A percentile compares a stretch with the other conserved stretches of the same genome.
phyloP scores from a whole-genome alignment of 2,113 vertebrate genomes.

The Dipodomys ordii region DNA sequence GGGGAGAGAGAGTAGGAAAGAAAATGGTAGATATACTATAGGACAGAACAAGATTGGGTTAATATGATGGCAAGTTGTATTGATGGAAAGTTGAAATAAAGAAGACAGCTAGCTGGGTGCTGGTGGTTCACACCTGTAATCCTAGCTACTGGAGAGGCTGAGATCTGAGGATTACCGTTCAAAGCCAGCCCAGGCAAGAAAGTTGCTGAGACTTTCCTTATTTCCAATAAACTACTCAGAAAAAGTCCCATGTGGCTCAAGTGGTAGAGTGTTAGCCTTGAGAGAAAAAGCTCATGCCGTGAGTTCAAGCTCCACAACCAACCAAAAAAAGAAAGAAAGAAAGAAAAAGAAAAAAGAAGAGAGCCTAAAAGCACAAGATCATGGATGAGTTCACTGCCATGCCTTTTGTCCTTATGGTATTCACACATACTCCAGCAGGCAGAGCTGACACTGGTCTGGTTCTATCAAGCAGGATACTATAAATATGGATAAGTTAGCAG shows the following conservation, averaged over 20 bases:
- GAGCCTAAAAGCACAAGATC: neutral
- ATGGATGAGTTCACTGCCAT: neutral
- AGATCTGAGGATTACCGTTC: no score
- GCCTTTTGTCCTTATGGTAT: neutral
- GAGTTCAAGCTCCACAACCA: no score
- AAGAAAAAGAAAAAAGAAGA: neutral
- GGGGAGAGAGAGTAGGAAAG: neutral
- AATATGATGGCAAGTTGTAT: neutral
- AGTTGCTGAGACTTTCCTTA: no score
- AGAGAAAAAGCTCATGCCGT: no score
- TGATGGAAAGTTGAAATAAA: neutral
- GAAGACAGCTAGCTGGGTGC: neutral
- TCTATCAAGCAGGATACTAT: slow-evolving; percentile 44
- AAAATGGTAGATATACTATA: neutral
- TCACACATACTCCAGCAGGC: neutral
- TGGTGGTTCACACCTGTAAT: no score
- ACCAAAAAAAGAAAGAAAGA: no score
- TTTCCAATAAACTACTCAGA: no score
- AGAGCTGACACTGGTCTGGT: neutral
- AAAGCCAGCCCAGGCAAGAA: no score
- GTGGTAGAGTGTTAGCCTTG: no score
- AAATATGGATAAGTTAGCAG: neutral
- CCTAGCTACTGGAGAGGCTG: no score
- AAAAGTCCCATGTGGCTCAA: no score
- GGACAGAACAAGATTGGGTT: neutral